Evolutionary conservation across 2,888 invertebrate genomes (phyloP).

Genomic region (Conistra vaccinii): DNA sequence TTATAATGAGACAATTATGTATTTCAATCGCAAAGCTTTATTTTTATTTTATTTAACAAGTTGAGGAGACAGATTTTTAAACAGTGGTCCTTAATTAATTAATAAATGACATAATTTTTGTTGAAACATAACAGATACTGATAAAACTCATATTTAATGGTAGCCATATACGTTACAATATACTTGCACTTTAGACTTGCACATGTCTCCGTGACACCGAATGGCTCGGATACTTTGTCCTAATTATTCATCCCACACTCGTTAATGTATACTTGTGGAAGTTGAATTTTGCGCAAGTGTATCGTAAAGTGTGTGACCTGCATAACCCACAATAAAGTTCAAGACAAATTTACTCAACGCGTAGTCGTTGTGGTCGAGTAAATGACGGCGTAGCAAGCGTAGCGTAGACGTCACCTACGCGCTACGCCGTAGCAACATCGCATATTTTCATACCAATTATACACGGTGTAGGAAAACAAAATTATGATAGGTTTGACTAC

Average conservation of each 20-base stretch:
- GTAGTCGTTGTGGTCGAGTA: constrained; percentile 10
- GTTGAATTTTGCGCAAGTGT: neutral
- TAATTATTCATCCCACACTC: too few relatives aligned
- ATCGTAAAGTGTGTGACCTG: neutral
- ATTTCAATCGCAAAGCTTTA: too few relatives aligned
- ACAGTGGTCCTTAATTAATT: neutral
- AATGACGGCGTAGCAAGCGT: constrained; percentile 19
- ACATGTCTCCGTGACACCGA: too few relatives aligned
- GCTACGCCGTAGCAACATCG: constrained; percentile 29
- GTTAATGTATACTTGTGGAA: neutral
- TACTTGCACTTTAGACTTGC: too few relatives aligned
- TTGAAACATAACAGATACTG: neutral
- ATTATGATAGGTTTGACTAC: neutral
- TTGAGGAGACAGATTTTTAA: neutral
- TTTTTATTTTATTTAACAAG: neutral
- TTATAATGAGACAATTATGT: neutral
- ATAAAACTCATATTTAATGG: neutral
- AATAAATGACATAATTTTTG: neutral
- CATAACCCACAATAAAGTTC: neutral
- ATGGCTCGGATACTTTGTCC: too few relatives aligned
- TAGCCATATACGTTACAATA: too few relatives aligned
- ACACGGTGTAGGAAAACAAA: neutral
- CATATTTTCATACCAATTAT: neutral
- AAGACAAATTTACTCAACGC: constrained; percentile 12
- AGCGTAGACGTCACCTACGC: neutral